Conservation (phyloP, 2,888 invertebrate genomes). For the Callyntrura guangdongensis region DNA sequence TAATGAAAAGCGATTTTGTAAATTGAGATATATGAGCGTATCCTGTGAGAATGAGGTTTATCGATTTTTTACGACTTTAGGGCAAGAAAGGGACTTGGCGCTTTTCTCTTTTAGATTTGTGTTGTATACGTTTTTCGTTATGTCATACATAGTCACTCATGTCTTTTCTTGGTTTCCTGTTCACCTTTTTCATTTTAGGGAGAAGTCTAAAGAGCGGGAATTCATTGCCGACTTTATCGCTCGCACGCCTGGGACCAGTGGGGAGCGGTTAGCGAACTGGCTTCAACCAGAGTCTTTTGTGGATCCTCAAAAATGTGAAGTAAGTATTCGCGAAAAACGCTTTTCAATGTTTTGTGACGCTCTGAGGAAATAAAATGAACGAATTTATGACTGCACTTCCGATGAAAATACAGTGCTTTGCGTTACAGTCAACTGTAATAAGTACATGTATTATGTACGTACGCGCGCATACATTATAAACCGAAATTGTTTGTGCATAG, state of each 20-base stretch:
- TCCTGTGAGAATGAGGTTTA: neutral
- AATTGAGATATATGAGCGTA: conserved; percentile 37
- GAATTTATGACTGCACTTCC: neutral
- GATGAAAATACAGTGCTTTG: neutral
- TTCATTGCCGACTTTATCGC: conserved; percentile 97
- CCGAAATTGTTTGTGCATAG: conserved; percentile 62
- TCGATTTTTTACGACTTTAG: conserved; percentile 2
- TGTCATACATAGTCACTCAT: neutral
- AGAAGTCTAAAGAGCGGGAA: conserved; percentile 95
- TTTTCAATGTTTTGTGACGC: neutral
- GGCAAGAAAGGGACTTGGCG: neutral
- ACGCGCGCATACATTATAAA: neutral
- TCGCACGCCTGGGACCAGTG: conserved; percentile 94
- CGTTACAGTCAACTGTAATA: neutral
- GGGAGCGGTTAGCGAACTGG: conserved; percentile 97
- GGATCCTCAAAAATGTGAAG: conserved; percentile 95
- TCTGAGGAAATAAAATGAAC: neutral
- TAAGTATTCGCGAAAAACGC: conserved; percentile 85
- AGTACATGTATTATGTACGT: no score
- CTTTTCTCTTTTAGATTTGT: neutral
- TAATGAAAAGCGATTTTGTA: conserved; percentile 50
- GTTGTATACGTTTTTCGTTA: neutral
- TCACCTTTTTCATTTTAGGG: conserved; percentile 85
- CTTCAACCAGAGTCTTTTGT: conserved; percentile 96
- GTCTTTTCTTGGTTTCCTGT: conserved; percentile 34